phyloP scores from a whole-genome alignment of 2,797 vertebrate species.

The Luscinia luscinia region DNA sequence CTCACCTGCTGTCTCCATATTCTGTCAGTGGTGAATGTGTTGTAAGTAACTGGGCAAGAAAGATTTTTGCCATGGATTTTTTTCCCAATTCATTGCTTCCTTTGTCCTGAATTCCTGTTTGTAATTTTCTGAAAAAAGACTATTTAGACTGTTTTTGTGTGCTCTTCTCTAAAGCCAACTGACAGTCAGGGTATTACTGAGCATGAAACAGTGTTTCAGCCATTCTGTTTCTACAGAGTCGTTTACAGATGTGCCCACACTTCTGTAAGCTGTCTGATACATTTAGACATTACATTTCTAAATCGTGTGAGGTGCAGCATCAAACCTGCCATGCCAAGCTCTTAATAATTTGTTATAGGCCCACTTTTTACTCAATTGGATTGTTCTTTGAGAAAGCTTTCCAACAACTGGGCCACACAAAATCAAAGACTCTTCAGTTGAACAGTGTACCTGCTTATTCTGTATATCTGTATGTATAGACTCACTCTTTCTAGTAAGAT shows the following conservation, averaged over 20 bases:
- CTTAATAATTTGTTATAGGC: not conserved
- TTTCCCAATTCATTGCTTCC: not conserved
- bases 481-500: not conserved
- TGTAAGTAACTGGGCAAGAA: not conserved
- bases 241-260: not conserved
- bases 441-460: not conserved
- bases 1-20: not conserved
- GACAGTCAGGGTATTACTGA: not conserved
- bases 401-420: fast-evolving
- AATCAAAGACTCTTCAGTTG: not conserved
- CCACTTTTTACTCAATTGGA: not conserved
- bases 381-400: not conserved
- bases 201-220: not conserved
- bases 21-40: not conserved
- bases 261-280: not conserved
- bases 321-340: not conserved
- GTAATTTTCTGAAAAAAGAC: not conserved
- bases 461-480: not conserved
- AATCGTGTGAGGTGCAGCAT: not conserved
- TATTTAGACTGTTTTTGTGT: not conserved
- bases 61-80: not conserved
- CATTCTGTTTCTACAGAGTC: not conserved
- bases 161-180: not conserved
- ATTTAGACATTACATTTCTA: not conserved
- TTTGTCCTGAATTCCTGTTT: not conserved